Conservation (phyloP, 37 sponge, comb jelly and placozoan species). For the Haliclona indistincta region DNA sequence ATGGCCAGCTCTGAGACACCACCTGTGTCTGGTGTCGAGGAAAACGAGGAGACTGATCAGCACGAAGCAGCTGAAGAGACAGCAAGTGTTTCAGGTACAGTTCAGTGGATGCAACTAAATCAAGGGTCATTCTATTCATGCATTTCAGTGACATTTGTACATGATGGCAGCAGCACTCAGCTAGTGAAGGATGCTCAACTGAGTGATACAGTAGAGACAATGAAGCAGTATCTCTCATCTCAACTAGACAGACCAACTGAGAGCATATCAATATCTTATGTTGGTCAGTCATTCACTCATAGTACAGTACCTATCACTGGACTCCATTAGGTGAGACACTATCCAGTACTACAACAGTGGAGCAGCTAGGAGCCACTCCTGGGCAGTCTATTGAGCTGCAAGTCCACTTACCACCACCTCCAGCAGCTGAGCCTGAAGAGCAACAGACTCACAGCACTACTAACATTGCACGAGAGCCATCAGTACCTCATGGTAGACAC, state of each 20-base stretch:
- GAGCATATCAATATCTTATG: constrained; percentile 1
- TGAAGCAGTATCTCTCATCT: constrained; percentile 5
- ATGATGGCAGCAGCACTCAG: neutral
- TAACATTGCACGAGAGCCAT: neutral
- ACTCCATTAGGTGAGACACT: constrained; percentile 39
- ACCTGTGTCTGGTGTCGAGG: no score
- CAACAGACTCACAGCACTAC: neutral
- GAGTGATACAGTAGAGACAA: constrained; percentile 2
- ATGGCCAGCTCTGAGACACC: no score
- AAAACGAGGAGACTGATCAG: no score
- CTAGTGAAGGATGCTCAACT: neutral
- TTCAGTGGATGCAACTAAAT: no score
- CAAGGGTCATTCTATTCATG: no score
- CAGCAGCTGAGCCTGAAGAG: neutral
- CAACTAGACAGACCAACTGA: neutral
- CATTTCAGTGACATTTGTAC: constrained; percentile 9
- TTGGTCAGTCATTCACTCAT: constrained; percentile 9
- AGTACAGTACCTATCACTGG: neutral
- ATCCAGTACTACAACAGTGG: constrained; percentile 32
- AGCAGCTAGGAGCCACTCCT: constrained; percentile 25
- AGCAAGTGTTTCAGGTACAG: no score
- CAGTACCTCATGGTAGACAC: neutral
- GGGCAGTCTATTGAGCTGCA: constrained; percentile 23
- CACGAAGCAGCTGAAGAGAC: no score
- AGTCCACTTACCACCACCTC: constrained; percentile 11